Evolutionary conservation across 2,797 vertebrate species (phyloP).

Genomic region (Lophotriccus pileatus): DNA sequence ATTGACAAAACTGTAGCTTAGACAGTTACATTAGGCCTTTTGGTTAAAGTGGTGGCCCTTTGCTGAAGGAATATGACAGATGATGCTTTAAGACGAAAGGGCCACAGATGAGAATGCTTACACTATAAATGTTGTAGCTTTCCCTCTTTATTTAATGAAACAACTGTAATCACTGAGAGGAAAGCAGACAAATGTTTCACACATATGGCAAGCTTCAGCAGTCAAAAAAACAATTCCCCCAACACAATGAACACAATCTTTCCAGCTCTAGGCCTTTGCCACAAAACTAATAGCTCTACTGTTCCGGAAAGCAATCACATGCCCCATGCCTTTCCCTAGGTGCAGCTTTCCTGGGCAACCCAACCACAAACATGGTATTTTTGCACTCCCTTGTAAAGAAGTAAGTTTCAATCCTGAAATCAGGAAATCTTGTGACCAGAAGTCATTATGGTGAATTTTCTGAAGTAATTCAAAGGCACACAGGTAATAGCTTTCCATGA

Average conservation of each 20-base stretch:
- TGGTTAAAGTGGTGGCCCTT: neutral
- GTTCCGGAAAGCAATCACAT: constrained; percentile 15
- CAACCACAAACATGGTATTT: neutral
- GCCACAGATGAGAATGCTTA: neutral
- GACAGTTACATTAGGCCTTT: neutral
- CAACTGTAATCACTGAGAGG: neutral
- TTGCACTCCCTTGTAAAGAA: neutral
- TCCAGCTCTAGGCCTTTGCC: constrained; percentile 48
- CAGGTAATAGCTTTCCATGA: neutral
- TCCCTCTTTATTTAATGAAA: constrained; percentile 22
- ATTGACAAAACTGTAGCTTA: neutral
- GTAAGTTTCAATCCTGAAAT: neutral
- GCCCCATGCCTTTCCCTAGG: neutral
- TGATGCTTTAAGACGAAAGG: neutral
- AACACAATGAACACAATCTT: constrained; percentile 9
- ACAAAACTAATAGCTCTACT: constrained; percentile 24
- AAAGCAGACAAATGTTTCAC: constrained; percentile 20
- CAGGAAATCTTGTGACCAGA: neutral
- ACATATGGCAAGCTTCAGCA: constrained; percentile 17
- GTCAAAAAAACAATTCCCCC: constrained; percentile 3
- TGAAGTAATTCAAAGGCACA: neutral
- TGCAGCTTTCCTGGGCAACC: neutral
- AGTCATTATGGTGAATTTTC: neutral
- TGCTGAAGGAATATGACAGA: neutral
- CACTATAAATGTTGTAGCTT: neutral